These are phyloP conservation scores for Eurystomus glaucurus DNA, from an alignment of 2,797 vertebrate genomes.

Conservation along the genomic window DNA sequence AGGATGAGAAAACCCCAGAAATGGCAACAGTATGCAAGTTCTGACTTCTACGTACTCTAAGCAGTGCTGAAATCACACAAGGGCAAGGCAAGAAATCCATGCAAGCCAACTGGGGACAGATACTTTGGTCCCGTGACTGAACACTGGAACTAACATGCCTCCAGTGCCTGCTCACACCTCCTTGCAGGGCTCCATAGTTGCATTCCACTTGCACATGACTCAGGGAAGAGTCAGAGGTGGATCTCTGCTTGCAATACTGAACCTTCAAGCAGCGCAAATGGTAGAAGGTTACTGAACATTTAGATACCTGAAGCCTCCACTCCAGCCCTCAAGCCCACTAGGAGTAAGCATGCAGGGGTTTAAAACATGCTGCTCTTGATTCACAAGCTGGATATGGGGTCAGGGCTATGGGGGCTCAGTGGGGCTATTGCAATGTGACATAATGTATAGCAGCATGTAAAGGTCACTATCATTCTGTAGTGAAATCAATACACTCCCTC, in stretches of 20 bases:
- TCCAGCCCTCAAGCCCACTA: background rate
- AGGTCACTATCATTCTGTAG: background rate
- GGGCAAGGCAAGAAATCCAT: background rate
- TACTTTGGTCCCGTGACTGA: background rate
- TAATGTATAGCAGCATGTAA: background rate
- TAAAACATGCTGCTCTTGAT: background rate
- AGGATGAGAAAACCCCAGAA: background rate
- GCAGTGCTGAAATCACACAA: background rate
- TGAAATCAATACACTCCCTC: slow-evolving; percentile 42
- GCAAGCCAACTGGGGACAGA: fast-evolving
- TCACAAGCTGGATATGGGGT: background rate
- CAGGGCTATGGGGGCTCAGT: background rate
- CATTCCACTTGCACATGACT: fast-evolving
- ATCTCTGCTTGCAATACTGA: background rate
- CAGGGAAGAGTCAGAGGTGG: background rate
- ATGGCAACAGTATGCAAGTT: background rate
- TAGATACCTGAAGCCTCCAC: background rate
- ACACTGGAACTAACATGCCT: background rate
- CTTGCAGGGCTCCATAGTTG: background rate
- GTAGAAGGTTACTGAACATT: background rate
- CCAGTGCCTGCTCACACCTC: background rate
- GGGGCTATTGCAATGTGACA: background rate
- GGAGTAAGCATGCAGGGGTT: background rate
- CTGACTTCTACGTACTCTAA: background rate
- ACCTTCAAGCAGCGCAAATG: background rate